Percentiles rank a stretch among this genome's conserved stretches.
phyloP scores from a whole-genome alignment of 1,140 invertebrate species.

The Caenorhabditis briggsae region DNA sequence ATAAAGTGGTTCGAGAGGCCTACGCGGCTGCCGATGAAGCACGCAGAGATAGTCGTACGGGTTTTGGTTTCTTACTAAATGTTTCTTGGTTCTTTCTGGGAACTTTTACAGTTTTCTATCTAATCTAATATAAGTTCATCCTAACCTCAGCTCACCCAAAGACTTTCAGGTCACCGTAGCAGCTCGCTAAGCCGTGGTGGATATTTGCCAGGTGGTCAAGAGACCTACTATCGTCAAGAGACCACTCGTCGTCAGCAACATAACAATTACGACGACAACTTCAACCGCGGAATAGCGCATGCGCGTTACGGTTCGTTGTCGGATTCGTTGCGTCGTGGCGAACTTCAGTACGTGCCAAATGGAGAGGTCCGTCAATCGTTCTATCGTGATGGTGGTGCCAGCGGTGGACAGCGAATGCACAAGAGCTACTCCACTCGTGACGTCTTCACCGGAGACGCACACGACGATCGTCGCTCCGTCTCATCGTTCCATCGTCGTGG shows the following conservation, averaged over 20 bases:
- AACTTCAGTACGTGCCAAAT: slow-evolving; percentile 74
- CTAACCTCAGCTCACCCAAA: not conserved
- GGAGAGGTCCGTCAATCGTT: slow-evolving; percentile 67
- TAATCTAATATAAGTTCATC: not conserved
- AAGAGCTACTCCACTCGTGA: slow-evolving; percentile 72
- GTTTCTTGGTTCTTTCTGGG: not conserved
- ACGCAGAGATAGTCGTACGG: slow-evolving; percentile 55
- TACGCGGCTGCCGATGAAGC: slow-evolving; percentile 67
- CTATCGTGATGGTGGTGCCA: slow-evolving; percentile 63
- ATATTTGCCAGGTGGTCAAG: slow-evolving; percentile 57
- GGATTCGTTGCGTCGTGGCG: slow-evolving; percentile 73
- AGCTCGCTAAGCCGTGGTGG: slow-evolving; percentile 63
- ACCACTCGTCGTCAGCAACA: slow-evolving; percentile 51
- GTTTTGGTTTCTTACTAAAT: not conserved
- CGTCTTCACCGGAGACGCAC: slow-evolving; percentile 69
- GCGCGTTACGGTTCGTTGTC: slow-evolving; percentile 72
- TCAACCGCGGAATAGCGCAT: slow-evolving; percentile 66
- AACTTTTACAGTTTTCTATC: not conserved
- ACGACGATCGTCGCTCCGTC: slow-evolving; percentile 62
- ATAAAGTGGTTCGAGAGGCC: slow-evolving; percentile 65
- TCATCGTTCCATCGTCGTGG: slow-evolving; percentile 67
- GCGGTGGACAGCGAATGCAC: slow-evolving; percentile 67
- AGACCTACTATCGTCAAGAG: slow-evolving; percentile 64
- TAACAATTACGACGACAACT: slow-evolving; percentile 59
- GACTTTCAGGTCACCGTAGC: slow-evolving; percentile 59